Conservation (phyloP, 2,797 vertebrate genomes). For the Cynodonichthys magdalenae region DNA sequence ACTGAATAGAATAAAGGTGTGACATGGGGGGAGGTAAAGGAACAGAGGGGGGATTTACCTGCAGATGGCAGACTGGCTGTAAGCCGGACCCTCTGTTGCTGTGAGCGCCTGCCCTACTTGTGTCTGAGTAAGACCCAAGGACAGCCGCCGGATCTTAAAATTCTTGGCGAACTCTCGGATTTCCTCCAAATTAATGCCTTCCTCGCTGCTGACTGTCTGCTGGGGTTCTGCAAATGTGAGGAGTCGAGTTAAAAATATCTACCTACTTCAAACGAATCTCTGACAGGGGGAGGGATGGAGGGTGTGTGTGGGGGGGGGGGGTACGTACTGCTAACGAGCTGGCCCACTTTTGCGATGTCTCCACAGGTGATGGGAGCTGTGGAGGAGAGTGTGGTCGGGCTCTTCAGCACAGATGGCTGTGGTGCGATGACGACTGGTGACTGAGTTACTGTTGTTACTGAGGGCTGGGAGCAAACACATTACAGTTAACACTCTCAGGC, state of each 20-base stretch:
- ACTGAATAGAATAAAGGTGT: too few relatives aligned
- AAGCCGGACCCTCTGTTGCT: slow-evolving; percentile 94
- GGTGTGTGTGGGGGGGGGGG: slow-evolving; percentile 17
- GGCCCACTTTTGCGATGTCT: slow-evolving; percentile 91
- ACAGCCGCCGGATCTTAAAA: slow-evolving; percentile 96
- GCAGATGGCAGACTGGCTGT: slow-evolving; percentile 98
- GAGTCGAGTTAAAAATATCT: slow-evolving; percentile 58
- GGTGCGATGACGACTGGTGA: slow-evolving; percentile 86
- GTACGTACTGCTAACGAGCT: slow-evolving; percentile 92
- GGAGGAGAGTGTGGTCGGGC: slow-evolving; percentile 65
- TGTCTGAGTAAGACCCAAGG: slow-evolving; percentile 95
- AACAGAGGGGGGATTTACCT: slow-evolving; percentile 76
- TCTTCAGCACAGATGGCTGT: slow-evolving; percentile 75
- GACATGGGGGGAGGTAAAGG: neutral
- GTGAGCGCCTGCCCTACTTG: slow-evolving; percentile 98
- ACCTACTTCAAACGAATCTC: slow-evolving; percentile 27
- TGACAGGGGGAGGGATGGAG: slow-evolving; percentile 30
- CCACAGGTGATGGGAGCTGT: slow-evolving; percentile 85
- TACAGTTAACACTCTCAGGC: neutral
- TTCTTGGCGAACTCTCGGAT: slow-evolving; percentile 99
- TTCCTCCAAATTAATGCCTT: slow-evolving; percentile 96
- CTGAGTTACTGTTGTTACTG: slow-evolving; percentile 78
- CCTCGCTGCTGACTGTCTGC: slow-evolving; percentile 83
- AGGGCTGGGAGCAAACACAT: slow-evolving; percentile 58
- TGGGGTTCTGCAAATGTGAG: slow-evolving; percentile 83